Percentiles rank a stretch among this genome's conserved stretches.
These are phyloP conservation scores for Neelides folsomi DNA, from an alignment of 2,888 invertebrate species.

Conservation along the genomic window DNA sequence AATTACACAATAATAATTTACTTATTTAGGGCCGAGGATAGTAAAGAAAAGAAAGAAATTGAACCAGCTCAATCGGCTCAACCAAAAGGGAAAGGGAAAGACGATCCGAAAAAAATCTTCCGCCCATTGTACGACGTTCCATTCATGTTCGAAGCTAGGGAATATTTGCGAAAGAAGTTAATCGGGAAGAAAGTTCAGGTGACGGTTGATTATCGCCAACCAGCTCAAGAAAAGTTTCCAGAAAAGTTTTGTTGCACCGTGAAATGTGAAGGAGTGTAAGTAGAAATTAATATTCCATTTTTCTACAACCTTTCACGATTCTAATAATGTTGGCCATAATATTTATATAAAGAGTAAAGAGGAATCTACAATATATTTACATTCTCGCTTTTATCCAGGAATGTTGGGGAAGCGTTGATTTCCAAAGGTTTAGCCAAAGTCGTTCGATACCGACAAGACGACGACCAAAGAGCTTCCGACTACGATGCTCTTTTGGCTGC, in stretches of 20 bases:
- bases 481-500: slow-evolving; percentile 87
- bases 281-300: slow-evolving; percentile 24
- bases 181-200: slow-evolving; percentile 89
- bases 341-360: neutral
- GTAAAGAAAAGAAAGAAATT: slow-evolving; percentile 1
- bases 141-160: slow-evolving; percentile 96
- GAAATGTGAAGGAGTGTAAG: slow-evolving; percentile 60
- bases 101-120: too few species aligned
- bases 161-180: slow-evolving; percentile 86
- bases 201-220: slow-evolving; percentile 89
- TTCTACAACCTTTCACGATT: neutral
- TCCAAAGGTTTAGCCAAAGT: slow-evolving; percentile 84
- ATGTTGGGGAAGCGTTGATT: slow-evolving; percentile 86
- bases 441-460: slow-evolving; percentile 84
- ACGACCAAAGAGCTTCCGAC: slow-evolving; percentile 84
- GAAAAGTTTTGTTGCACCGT: slow-evolving; percentile 95
- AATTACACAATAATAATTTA: too few species aligned
- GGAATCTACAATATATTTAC: neutral
- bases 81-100: neutral
- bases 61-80: neutral
- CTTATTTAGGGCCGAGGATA: neutral
- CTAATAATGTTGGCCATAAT: too few species aligned
- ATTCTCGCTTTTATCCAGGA: slow-evolving; percentile 44
- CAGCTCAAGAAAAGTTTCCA: slow-evolving; percentile 76
- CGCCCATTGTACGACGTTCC: slow-evolving; percentile 95